Evolutionary conservation across 2,888 invertebrate species (phyloP).

Genomic region (Pristionchus arcanus): DNA sequence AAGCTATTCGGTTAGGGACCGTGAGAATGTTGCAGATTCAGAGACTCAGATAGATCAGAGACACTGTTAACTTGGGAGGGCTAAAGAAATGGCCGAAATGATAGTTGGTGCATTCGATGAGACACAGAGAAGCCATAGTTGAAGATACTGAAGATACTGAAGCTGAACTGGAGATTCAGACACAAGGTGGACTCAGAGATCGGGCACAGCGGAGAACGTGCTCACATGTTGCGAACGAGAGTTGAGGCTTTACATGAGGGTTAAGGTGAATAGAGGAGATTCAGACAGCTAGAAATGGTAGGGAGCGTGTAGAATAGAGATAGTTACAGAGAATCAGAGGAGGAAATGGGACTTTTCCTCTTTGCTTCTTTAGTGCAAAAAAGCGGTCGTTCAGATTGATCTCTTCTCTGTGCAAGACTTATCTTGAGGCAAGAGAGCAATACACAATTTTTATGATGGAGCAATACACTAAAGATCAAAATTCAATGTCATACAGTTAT

Average conservation of each 20-base stretch:
- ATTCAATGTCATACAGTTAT: too few species aligned
- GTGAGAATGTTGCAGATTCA: too few species aligned
- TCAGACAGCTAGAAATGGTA: not conserved
- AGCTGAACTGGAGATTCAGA: not conserved
- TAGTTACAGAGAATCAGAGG: not conserved
- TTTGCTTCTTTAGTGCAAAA: not conserved
- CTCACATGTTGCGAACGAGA: not conserved
- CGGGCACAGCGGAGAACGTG: not conserved
- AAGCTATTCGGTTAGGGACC: too few species aligned
- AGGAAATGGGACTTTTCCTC: not conserved
- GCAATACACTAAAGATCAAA: too few species aligned
- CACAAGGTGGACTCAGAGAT: not conserved
- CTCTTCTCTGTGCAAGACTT: too few species aligned
- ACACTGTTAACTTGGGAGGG: too few species aligned
- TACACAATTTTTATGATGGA: too few species aligned
- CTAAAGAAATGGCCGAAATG: too few species aligned
- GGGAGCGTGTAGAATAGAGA: not conserved
- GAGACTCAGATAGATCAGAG: too few species aligned
- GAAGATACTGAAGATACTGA: not conserved
- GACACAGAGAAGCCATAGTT: not conserved
- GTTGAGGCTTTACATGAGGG: not conserved
- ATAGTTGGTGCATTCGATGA: not conserved
- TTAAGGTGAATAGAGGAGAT: not conserved
- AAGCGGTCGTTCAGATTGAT: not conserved
- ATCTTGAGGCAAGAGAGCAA: too few species aligned